Evolutionary conservation across 2,797 vertebrate genomes (phyloP), one percentile per base, ranked within the genome.

Genomic region (Cynodonichthys magdalenae): DNA sequence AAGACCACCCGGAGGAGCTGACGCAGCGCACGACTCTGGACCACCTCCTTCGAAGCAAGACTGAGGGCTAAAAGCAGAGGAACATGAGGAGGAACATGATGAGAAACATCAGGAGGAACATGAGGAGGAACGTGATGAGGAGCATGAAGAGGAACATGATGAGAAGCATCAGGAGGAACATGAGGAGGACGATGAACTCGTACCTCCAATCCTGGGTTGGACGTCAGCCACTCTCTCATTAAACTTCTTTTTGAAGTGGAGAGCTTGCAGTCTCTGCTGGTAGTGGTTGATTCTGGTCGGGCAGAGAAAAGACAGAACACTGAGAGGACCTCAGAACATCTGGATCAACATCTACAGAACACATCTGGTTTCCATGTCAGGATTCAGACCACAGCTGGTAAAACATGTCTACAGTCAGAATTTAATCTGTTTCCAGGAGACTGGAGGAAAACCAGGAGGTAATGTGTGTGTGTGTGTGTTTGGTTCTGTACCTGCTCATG

Each of bases 161-260:
- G 41, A 46, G n/a, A 28, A 15, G 19, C 24, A 24, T 2, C 24
- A 24, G 24, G 24, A 24, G 24, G 24, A 24, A 24, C 24, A 24
- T 24, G 2, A 24, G 24, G 24, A 24, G 24, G 24, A 24, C 3
- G 24, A 24, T 24, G 28, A 24, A 29, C 14, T 28, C 12, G 11
- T 93, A 96, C 97, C 96, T 94, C 95, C 93, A 63, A 98, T 93
- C 87, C 96, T 97, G 24, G 96, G 97, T 80, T 97, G 96, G 72
- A 96, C 90, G 67, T 98, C 96, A 24, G 94, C 92, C 62, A 98
- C 90, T 74, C 96, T 93, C 81, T 98, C 97, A 17, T 95, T 92
- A 92, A 98, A 98, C 87, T 97, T 98, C 92, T 98, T 98, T 84
- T 98, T 98, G 87, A 97, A 98, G 92, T 95, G 95, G 36, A 98